Evolutionary conservation across 2,888 invertebrate genomes (phyloP), one percentile per base, ranked within the genome.

Genomic region (Calameuta pallipes): DNA sequence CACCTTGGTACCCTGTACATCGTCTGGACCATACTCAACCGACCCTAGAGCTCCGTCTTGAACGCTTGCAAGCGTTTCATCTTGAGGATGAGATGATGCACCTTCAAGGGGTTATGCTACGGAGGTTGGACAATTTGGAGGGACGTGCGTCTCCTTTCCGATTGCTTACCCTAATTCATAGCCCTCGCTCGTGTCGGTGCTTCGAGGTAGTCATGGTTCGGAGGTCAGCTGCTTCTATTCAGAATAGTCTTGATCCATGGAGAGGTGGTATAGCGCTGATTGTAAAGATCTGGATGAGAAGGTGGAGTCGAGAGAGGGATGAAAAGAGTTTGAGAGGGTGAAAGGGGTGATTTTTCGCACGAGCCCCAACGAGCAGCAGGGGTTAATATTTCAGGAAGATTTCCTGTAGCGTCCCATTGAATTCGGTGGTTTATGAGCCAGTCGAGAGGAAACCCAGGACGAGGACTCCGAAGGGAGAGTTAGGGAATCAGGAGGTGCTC

Each of bases 111-210:
- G 86, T 83, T 88, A 87, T 88, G 41, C 86, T 82, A 85, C 79
- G 76, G 84, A 89, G 88, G 90, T 90, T 87, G 87, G 87, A 89
- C 88, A 90, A 90, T 90, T 90, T 87, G 85, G 82, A 81, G 84
- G 85, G 85, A 83, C 82, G 82, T 84, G 84, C 82, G 82, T 84
- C 83, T 85, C 84, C 83, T 88, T 87, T 89, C 89, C 90, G 88
- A 91, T 91, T 91, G 87, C 89, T 89, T 89, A 90, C 89, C 89
- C 90, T 90, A 89, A 91, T 91, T 91, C 87, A 86, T 86, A 83
- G 13, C 71, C 11, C 87, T 82, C 80, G 83, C 81, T 81, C 81
- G 80, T 79, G 82, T 81, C 80, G 76, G 82, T 9, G 80, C 83
- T 83, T 85, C 86, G 86, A 86, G 86, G 85, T 83, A 81, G 71